Conservation (phyloP, 2,797 vertebrate species). For the Manis javanica region DNA sequence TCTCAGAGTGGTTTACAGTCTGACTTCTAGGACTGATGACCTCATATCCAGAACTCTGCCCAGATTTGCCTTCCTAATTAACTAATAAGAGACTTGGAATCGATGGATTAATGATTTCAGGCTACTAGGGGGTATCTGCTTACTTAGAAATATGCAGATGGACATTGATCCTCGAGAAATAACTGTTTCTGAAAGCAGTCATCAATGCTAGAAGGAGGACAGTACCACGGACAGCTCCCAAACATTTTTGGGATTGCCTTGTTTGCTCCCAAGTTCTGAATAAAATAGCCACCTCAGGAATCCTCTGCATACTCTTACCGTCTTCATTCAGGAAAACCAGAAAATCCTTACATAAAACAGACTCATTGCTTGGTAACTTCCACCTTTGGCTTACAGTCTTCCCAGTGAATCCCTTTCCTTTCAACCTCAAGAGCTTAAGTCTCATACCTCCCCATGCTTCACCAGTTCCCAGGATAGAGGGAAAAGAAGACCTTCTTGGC, state of each 20-base stretch:
- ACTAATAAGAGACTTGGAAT: slow-evolving; percentile 9
- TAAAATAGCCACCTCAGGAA: neutral
- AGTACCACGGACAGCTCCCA: slow-evolving; percentile 62
- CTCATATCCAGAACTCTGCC: neutral
- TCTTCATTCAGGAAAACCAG: neutral
- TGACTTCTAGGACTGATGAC: slow-evolving; percentile 31
- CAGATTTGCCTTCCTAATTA: slow-evolving; percentile 48
- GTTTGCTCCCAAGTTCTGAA: neutral
- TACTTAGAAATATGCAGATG: slow-evolving; percentile 26
- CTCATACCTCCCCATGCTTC: neutral
- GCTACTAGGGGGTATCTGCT: neutral
- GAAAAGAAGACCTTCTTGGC: slow-evolving; percentile 56
- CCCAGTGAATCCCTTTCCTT: slow-evolving; percentile 45
- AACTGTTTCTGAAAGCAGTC: slow-evolving; percentile 29
- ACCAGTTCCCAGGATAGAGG: neutral
- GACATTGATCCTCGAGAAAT: slow-evolving; percentile 17
- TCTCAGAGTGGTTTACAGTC: neutral
- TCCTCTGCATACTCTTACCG: neutral
- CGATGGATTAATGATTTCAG: neutral
- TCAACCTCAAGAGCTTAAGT: slow-evolving; percentile 34
- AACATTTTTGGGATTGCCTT: neutral
- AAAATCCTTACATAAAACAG: slow-evolving; percentile 13
- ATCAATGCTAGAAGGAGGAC: neutral
- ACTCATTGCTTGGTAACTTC: neutral
- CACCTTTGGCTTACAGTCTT: neutral